A percentile compares a stretch with the other conserved stretches of the same genome.
Evolutionary conservation across 2,113 vertebrate genomes (phyloP).

Genomic region (Albula goreensis): DNA sequence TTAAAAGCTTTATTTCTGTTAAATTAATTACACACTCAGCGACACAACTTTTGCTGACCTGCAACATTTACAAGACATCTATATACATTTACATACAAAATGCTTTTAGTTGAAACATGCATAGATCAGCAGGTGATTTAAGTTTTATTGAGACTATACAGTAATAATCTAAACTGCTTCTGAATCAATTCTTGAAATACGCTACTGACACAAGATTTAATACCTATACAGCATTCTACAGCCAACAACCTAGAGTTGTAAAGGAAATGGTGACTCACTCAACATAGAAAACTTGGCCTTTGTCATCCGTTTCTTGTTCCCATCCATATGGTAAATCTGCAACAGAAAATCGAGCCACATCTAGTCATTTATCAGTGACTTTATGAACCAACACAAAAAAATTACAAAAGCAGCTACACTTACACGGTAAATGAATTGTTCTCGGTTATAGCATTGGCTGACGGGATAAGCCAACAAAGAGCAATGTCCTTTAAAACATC

Average conservation of each 20-base stretch:
- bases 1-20: conserved; percentile 31
- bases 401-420: not conserved
- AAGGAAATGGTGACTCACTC: conserved; percentile 81
- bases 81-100: conserved; percentile 34
- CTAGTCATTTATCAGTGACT: not conserved
- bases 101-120: conserved; percentile 31
- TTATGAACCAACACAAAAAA: too few relatives aligned
- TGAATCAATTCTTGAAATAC: conserved; percentile 7
- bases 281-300: conserved; percentile 89
- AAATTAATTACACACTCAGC: conserved; percentile 35
- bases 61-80: conserved; percentile 32
- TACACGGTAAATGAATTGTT: not conserved
- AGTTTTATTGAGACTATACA: conserved; percentile 24
- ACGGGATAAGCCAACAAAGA: not conserved
- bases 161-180: conserved; percentile 21
- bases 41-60: conserved; percentile 25
- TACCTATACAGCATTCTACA: not conserved
- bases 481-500: too few relatives aligned
- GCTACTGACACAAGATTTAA: conserved; percentile 19
- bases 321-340: conserved; percentile 93
- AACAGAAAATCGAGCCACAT: conserved; percentile 14
- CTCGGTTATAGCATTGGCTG: not conserved
- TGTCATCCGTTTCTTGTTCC: conserved; percentile 94
- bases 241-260: not conserved
- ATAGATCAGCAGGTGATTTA: conserved; percentile 28